Base-by-base conservation (phyloP, 2,797 vertebrate species). In the Tolypeutes matacus region DNA sequence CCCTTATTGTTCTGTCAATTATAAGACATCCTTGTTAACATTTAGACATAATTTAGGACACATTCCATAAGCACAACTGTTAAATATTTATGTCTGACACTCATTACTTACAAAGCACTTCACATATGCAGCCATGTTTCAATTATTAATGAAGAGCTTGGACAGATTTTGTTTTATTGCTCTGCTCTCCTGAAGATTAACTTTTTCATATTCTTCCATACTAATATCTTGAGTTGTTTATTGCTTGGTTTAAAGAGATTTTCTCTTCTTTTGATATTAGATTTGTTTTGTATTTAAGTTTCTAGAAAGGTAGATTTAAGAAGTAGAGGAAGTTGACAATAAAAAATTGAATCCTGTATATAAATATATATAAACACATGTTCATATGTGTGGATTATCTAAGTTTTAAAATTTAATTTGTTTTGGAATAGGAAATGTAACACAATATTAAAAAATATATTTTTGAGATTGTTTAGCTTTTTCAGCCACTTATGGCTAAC, bases 61-160 rank as follows among this genome's bases (percentile, higher is more conserved):
- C 96, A 98, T 98, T 98, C 98, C 95, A 95, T 97, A 98, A 98
- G 92, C 77, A 60, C 70, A 97, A 96, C 72, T 96, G 81, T 97
- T 98, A 98, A 98, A 98, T 98, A 98, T 98, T 98, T 97, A 98
- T 98, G 94, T 75, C 42, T 97, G 75, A 93, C 96, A 84, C 72
- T 98, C 94, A 98, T 98, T 98, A 97, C 87, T 98, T 98, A 96
- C 97, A 97, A 98, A 98, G 82, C 96, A 96, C 92, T 97, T 98
- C 95, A 97, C 73, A 89, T 98, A 96, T 93, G 95, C 95, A 97
- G 91, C 95, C 80, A 18, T 95, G 95, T 93, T 98, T 97, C 91
- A 98, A 98, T 98, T 98, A 98, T 98, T 98, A 98, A 98, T 97
- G 95, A 94, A 76, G 85, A 96, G 46, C 97, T 98, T 95, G 95